Base-by-base conservation (phyloP, 2,797 vertebrate genomes). In the Typhlichthys subterraneus region DNA sequence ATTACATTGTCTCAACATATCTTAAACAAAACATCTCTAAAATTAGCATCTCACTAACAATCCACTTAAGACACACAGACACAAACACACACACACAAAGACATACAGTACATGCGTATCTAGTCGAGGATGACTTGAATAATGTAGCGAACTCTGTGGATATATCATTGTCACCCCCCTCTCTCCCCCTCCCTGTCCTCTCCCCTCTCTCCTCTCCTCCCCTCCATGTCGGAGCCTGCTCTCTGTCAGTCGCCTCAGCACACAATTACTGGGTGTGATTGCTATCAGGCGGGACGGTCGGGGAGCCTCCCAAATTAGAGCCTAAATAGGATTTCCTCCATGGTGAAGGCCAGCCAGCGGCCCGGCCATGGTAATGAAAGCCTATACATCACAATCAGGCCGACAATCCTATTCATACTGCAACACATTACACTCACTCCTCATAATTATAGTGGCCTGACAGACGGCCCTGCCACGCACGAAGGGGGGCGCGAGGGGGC, bases 301-400 rank as follows among this genome's bases (percentile, higher is more conserved):
- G 94, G 96, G 95, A 95, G 96, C 93, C 95, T 96, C 96, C 96
- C 95, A 97, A 97, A 97, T 98, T 96, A 97, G 93, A 94, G 96
- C 86, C 97, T 97, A 97, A 98, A 98, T 98, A 97, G 96, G 96
- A 98, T 99, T 92, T 98, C 97, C 95, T 96, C 96, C 95, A 96
- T 92, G 93, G 95, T 93, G 94, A 93, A 93, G 93, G 94, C 93
- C 93, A 95, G 91, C 94, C 93, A 95, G 91, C 94, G 94, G 93
- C 94, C 94, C 93, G 94, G 94, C 95, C 94, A 95, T 94, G 92
- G 95, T 98, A 98, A 98, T 98, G 96, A 98, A 98, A 98, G 96
- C 95, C 96, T 94, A 98, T 97, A 98, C 94, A 98, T 99, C 96
- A 99, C 96, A 95, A 98, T 99, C 96, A 99, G 93, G 79, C 83